These are phyloP conservation scores for Blastobasis adustella DNA, from an alignment of 2,888 invertebrate genomes.

Conservation along the genomic window DNA sequence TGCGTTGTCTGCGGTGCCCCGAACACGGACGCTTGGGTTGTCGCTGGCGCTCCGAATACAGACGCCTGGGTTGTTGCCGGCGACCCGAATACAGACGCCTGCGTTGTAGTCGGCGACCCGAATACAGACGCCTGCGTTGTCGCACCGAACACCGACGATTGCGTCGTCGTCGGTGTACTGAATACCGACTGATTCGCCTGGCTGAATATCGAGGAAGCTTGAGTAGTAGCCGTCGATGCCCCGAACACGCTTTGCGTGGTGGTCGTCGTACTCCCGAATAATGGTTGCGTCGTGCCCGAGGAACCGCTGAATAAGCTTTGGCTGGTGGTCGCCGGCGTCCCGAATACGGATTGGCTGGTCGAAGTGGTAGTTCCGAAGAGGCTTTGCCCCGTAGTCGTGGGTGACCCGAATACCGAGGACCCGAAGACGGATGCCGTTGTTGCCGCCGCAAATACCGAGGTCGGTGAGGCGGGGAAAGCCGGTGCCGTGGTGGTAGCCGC, in stretches of 20 bases:
- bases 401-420: constrained; percentile 10
- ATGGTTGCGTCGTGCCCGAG: constrained; percentile 12
- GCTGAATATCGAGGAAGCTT: no score
- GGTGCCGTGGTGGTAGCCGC: constrained; percentile 12
- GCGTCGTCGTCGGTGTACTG: constrained; percentile 22
- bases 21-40: constrained; percentile 24
- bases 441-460: constrained; percentile 15
- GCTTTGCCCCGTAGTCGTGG: constrained; percentile 6
- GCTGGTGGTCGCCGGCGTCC: neutral
- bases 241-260: constrained; percentile 28
- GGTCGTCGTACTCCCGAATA: constrained; percentile 14
- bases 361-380: constrained; percentile 15
- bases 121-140: constrained; percentile 17
- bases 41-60: constrained; percentile 17
- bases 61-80: constrained; percentile 18
- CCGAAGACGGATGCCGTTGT: constrained; percentile 16
- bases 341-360: constrained; percentile 17
- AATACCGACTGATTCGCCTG: constrained; percentile 28
- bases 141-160: constrained; percentile 20
- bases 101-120: constrained; percentile 14
- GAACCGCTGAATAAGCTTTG: no score
- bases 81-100: constrained; percentile 24
- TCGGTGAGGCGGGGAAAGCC: constrained; percentile 10
- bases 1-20: constrained; percentile 20
- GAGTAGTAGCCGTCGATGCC: constrained; percentile 22